Evolutionary conservation across 2,113 vertebrate genomes (phyloP).

Genomic region (Pachypanchax playfairii): DNA sequence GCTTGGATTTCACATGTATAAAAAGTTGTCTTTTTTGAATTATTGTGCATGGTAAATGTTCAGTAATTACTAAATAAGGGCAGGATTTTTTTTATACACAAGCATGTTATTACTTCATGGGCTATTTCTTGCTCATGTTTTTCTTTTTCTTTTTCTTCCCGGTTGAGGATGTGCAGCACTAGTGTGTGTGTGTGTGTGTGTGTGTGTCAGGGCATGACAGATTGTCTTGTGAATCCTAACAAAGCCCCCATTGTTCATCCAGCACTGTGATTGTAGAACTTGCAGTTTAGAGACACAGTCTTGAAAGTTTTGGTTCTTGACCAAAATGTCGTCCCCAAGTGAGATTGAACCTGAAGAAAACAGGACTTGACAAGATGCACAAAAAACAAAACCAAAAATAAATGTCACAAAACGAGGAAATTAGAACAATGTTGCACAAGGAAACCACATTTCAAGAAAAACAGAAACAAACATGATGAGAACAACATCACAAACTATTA

Average conservation of each 20-base stretch:
- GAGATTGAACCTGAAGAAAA: slow-evolving; percentile 10
- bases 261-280: slow-evolving; percentile 33
- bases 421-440: not conserved
- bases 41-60: slow-evolving; percentile 28
- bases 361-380: too few relatives aligned
- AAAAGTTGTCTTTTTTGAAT: slow-evolving; percentile 17
- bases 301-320: slow-evolving; percentile 46
- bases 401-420: not conserved
- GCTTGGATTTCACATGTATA: slow-evolving; percentile 46
- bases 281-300: slow-evolving; percentile 38
- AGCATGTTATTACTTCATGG: slow-evolving; percentile 5
- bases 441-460: not conserved
- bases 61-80: slow-evolving; percentile 38
- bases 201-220: slow-evolving; percentile 44
- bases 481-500: too few relatives aligned
- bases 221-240: slow-evolving; percentile 59
- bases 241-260: slow-evolving; percentile 69
- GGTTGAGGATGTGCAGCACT: slow-evolving; percentile 48
- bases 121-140: slow-evolving; percentile 11
- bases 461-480: too few relatives aligned
- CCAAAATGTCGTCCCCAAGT: slow-evolving; percentile 39
- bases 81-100: slow-evolving; percentile 14
- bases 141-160: slow-evolving; percentile 7
- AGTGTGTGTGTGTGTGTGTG: too few relatives aligned
- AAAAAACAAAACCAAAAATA: not conserved